phyloP scores from a whole-genome alignment of 2,113 vertebrate genomes.

The Gulo gulo region DNA sequence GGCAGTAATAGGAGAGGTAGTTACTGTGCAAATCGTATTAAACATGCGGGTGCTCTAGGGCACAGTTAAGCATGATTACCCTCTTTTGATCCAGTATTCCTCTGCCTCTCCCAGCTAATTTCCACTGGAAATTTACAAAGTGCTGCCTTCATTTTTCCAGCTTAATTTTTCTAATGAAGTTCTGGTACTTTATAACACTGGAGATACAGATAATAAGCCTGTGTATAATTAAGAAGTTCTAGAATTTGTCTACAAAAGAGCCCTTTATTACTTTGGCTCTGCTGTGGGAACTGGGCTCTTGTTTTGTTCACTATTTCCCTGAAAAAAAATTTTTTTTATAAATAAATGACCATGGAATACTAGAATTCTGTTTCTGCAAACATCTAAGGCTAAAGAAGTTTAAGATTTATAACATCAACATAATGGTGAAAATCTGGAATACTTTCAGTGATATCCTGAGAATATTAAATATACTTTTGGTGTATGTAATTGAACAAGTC shows the following conservation, averaged over 20 bases:
- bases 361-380: constrained; percentile 55
- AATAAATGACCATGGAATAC: constrained; percentile 24
- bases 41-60: constrained; percentile 85
- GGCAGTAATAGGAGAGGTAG: constrained; percentile 86
- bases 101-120: constrained; percentile 87
- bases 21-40: constrained; percentile 88
- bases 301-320: constrained; percentile 58
- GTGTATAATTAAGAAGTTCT: constrained; percentile 85
- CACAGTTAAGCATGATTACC: constrained; percentile 88
- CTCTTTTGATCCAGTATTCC: constrained; percentile 89
- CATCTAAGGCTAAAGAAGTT: not conserved
- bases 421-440: not conserved
- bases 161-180: constrained; percentile 90
- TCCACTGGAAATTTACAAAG: constrained; percentile 89
- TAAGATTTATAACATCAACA: not conserved
- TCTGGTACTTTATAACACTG: constrained; percentile 85
- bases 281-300: constrained; percentile 3
- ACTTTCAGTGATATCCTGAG: not conserved
- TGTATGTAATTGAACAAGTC: not conserved
- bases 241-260: constrained; percentile 78
- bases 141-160: constrained; percentile 85
- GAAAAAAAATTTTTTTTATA: constrained; percentile 30
- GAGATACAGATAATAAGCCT: constrained; percentile 86
- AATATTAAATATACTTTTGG: not conserved
- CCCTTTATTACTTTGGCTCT: constrained; percentile 74